Percentiles rank a stretch among this genome's conserved stretches.
Evolutionary conservation across 2,797 vertebrate genomes (phyloP).

Genomic region (Enteromius anoplus): DNA sequence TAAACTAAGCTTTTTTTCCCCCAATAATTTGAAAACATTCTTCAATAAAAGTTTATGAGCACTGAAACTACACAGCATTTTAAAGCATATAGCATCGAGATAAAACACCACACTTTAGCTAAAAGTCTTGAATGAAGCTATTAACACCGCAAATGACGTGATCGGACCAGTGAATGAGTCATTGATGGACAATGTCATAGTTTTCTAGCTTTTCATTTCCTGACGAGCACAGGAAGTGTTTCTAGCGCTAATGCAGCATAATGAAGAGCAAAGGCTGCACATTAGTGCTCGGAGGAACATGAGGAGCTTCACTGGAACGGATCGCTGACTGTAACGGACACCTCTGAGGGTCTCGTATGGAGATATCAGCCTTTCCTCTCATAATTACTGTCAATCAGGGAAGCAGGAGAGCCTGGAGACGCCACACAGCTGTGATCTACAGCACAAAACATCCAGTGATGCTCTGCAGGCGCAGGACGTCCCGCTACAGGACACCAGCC

Average conservation of each 20-base stretch:
- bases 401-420: slow-evolving; percentile 27
- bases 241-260: not conserved
- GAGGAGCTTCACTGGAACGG: not conserved
- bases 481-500: not conserved
- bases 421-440: slow-evolving; percentile 50
- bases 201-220: not conserved
- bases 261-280: not conserved
- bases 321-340: slow-evolving; percentile 30
- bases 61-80: not conserved
- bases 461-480: slow-evolving; percentile 39
- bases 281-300: not conserved
- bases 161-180: not conserved
- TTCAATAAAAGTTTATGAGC: not conserved
- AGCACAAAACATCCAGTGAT: slow-evolving; percentile 45
- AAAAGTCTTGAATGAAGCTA: not conserved
- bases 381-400: slow-evolving; percentile 53
- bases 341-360: slow-evolving; percentile 39
- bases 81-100: not conserved
- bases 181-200: not conserved
- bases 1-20: not conserved
- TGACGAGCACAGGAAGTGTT: not conserved
- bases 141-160: not conserved
- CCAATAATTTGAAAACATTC: not conserved
- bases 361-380: slow-evolving; percentile 35
- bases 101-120: not conserved